Base-by-base conservation (phyloP, 2,113 vertebrate species). In the Pedetes capensis region DNA sequence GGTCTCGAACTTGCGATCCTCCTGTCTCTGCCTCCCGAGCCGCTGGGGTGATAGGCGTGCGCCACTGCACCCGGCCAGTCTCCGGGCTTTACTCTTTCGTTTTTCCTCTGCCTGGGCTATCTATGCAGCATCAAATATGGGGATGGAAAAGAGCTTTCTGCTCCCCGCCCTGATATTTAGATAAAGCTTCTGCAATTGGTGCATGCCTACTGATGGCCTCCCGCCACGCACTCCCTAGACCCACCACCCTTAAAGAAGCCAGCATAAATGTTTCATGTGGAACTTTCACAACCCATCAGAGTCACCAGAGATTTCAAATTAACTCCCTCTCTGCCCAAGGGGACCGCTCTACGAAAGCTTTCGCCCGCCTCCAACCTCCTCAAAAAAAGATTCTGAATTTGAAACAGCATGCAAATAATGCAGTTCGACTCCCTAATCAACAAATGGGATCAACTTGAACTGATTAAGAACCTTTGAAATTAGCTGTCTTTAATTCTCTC, bases 401-500 rank as follows among this genome's bases (percentile, higher is more conserved):
- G 92, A 98, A 98, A 94, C 51, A 91, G 91, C 71, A 98, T 98
- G 95, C 91, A 96, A 97, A 97, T 84, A 55, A 18, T 90, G 85
- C 79, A 96, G 97, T 75, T 97, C 0, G 4, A 97, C 92, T 97
- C 97, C 97, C 95, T 89, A 89, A 0, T 94, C 94, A 76, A 96
- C 96, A 97, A 95, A 95, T 9, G 2, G 97, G 97, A 98, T 98
- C 96, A 98, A 95, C 59, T 66, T 93, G 96, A 96, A 98, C 95
- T 97, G 97, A 98, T 97, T 96, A 96, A 93, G 10, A 49, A 79
- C 96, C 96, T 98, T 97, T 97, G 97, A 98, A 98, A 98, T 97
- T 93, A 97, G 94, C 85, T 87, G 66, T 79, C 78, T 96, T 97
- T 97, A 97, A 96, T 92, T 92, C 39, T 44, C 93, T 93, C 95